These are phyloP conservation scores for Oceanites oceanicus DNA, from an alignment of 2,113 vertebrate genomes.

Conservation along the genomic window DNA sequence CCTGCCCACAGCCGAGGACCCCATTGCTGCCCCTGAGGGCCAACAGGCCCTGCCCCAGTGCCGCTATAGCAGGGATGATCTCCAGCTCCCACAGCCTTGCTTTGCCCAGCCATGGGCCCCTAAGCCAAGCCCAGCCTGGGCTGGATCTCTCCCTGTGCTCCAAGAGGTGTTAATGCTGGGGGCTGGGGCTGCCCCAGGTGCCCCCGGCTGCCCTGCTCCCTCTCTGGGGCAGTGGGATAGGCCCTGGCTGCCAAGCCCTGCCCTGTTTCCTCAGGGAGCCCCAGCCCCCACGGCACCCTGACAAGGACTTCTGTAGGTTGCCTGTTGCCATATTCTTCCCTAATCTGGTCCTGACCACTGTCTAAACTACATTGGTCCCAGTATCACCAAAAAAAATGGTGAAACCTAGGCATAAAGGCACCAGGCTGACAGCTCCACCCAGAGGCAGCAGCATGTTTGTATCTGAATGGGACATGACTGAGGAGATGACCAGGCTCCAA, in stretches of 20 bases:
- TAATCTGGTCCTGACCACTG: neutral
- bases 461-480: neutral
- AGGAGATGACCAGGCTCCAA: neutral
- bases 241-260: too few relatives aligned
- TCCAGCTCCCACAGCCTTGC: neutral
- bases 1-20: too few relatives aligned
- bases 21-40: rapidly evolving
- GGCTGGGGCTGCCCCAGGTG: rapidly evolving
- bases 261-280: neutral
- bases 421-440: neutral
- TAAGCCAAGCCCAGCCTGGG: neutral
- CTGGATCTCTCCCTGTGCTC: neutral
- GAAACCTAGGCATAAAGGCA: neutral
- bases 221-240: neutral
- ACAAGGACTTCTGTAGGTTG: neutral
- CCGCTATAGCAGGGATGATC: too few relatives aligned
- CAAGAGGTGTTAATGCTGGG: rapidly evolving
- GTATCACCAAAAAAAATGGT: neutral
- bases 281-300: rapidly evolving
- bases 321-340: neutral
- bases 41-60: neutral
- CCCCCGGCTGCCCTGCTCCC: neutral
- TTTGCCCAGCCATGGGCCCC: neutral
- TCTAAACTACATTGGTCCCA: neutral
- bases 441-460: neutral